Conservation (phyloP, 2,888 invertebrate species). For the Amphipoea lucens region DNA sequence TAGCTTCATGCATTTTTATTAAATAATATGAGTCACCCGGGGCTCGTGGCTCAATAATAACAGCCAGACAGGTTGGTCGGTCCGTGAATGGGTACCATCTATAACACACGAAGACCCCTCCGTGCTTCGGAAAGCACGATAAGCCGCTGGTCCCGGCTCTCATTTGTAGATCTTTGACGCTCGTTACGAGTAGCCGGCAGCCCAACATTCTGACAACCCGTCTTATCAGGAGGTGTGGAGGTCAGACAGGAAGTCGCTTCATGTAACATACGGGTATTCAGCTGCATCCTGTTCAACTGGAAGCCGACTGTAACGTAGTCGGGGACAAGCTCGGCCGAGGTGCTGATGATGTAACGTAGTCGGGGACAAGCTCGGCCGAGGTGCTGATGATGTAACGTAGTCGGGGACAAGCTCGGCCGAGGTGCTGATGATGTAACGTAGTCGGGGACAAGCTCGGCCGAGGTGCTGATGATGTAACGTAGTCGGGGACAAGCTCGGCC, state of each 20-base stretch:
- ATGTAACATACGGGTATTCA: neutral
- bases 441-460: too few species aligned
- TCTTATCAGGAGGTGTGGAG: too few species aligned
- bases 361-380: too few species aligned
- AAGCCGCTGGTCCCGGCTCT: neutral
- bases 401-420: too few species aligned
- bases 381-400: too few species aligned
- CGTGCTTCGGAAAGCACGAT: neutral
- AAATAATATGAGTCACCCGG: neutral
- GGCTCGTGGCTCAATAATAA: neutral
- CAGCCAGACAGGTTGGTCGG: neutral
- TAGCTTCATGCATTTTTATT: constrained; percentile 8
- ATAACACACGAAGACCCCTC: neutral
- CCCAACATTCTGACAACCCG: neutral
- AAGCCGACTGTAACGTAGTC: too few species aligned
- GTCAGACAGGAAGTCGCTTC: neutral
- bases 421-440: too few species aligned
- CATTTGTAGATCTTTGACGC: too few species aligned
- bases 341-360: too few species aligned
- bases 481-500: too few species aligned
- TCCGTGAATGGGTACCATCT: neutral
- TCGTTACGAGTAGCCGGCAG: neutral
- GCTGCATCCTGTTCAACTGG: neutral
- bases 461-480: too few species aligned
- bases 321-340: too few species aligned